A percentile compares a stretch with the other conserved stretches of the same genome.
These are phyloP conservation scores for Chamaetylas fuelleborni DNA, from an alignment of 2,113 vertebrate species.

Conservation along the genomic window DNA sequence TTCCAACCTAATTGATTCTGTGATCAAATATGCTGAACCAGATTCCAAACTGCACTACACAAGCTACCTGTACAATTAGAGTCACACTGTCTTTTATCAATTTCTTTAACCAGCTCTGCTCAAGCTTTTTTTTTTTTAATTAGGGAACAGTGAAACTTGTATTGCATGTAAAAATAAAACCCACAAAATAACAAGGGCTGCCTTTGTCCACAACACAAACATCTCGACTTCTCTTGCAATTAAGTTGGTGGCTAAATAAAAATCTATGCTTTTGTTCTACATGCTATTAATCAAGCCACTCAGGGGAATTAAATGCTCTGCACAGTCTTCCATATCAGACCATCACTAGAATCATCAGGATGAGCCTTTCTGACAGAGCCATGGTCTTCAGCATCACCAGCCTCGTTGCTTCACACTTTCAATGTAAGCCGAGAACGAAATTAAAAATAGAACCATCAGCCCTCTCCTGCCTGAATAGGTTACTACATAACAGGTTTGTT, in stretches of 20 bases:
- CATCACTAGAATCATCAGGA: not conserved
- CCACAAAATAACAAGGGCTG: not conserved
- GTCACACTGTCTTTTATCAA: not conserved
- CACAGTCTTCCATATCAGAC: not conserved
- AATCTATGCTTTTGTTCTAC: not conserved
- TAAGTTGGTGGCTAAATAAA: not conserved
- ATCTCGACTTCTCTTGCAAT: not conserved
- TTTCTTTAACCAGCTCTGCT: not conserved
- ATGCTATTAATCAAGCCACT: not conserved
- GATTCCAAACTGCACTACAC: not conserved
- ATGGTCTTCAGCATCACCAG: not conserved
- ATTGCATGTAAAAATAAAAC: not conserved
- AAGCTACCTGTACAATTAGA: not conserved
- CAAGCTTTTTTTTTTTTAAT: not conserved
- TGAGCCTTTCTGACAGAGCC: not conserved
- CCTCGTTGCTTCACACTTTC: constrained; percentile 24
- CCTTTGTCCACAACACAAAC: not conserved
- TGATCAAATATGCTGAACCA: not conserved
- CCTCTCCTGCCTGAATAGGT: constrained; percentile 30
- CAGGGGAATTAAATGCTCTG: not conserved
- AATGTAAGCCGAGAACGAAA: not conserved
- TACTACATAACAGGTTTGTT: constrained; percentile 54
- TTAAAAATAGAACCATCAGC: constrained; percentile 27
- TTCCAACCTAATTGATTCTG: not conserved
- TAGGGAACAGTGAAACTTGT: not conserved